Percentiles rank a stretch among this genome's conserved stretches.
Conservation (phyloP, 2,113 vertebrate genomes). For the mouse (Mus musculus) region GRCm39 chr6:8584501-8585000, state of each 20-base stretch:
- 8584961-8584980: not conserved
- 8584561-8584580: not conserved
- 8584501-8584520: constrained; percentile 33
- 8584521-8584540: constrained; percentile 10
- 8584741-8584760: not conserved
- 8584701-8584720: not conserved
- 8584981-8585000: not conserved
- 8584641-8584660: not conserved
- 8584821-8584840: constrained; percentile 16
- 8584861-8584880: not conserved
- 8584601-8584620: constrained; percentile 50
- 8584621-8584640: not conserved
- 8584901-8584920: not conserved
- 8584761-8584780: constrained; percentile 6
- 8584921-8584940: not conserved
- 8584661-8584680: constrained; percentile 24
- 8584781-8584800: constrained; percentile 1
- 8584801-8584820: constrained; percentile 23
- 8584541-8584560: not conserved
- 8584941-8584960: not conserved
- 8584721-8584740: not conserved
- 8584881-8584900: not conserved
- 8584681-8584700: constrained; percentile 31
- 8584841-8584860: not conserved
- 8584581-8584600: not conserved